phyloP scores from a whole-genome alignment of 2,888 invertebrate species.

The Margaritifera margaritifera region DNA sequence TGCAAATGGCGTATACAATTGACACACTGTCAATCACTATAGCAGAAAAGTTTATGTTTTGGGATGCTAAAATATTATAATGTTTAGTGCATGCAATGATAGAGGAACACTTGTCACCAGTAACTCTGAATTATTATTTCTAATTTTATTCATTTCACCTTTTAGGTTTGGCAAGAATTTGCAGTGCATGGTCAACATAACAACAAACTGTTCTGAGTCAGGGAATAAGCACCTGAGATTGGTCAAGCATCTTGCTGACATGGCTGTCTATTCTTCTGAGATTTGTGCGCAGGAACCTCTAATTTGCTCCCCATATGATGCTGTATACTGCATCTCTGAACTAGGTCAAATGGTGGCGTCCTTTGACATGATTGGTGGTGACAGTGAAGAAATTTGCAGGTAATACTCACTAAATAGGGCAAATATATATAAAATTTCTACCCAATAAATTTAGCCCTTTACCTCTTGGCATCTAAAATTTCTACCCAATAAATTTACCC shows the following conservation, averaged over 20 bases:
- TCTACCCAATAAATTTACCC: no score
- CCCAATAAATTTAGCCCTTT: no score
- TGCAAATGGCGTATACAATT: no score
- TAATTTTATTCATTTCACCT: not conserved
- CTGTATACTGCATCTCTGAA: slow-evolving; percentile 16
- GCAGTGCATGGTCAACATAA: slow-evolving; percentile 8
- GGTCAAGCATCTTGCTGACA: slow-evolving; percentile 12
- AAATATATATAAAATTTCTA: no score
- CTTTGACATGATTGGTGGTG: slow-evolving; percentile 11
- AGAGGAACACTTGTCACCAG: slow-evolving; percentile 4
- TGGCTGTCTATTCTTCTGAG: slow-evolving; percentile 11
- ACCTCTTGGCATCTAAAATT: no score
- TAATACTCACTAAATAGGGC: slow-evolving; percentile 5
- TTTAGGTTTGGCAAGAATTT: slow-evolving; percentile 12
- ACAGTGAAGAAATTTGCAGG: slow-evolving; percentile 17
- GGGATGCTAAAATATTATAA: no score
- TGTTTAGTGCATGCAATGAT: no score
- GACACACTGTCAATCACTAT: no score
- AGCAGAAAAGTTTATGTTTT: no score
- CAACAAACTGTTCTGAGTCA: slow-evolving; percentile 5
- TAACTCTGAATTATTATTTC: slow-evolving; percentile 1
- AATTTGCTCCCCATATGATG: slow-evolving; percentile 17
- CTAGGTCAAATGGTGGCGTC: slow-evolving; percentile 16
- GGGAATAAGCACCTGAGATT: slow-evolving; percentile 8
- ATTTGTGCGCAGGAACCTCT: slow-evolving; percentile 12